Base-by-base conservation (phyloP, 2,888 invertebrate genomes). In the Amorpha juglandis region DNA sequence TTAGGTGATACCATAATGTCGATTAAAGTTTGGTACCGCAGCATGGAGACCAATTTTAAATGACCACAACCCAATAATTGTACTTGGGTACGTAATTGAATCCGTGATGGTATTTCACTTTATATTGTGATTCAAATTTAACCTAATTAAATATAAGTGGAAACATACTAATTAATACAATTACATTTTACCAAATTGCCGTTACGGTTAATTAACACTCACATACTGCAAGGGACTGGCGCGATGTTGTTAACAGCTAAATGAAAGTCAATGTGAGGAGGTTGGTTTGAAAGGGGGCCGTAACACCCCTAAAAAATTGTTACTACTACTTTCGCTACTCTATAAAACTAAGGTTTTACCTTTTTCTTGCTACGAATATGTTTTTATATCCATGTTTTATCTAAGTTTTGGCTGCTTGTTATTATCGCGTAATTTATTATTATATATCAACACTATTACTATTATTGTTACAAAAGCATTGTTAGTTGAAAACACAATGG, bases 171-270 rank as follows among this genome's bases (percentile, higher is more conserved):
- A 55, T 35, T 38, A n/a, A n/a, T n/a, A 55, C 38, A 58, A 42
- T 42, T 12, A 58, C 42, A 12, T 27, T n/a, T 19, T 19, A 42
- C 38, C 58, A 38, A 42, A 38, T 38, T 58, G 38, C 19, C 21
- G 52, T 52, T 11, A 58, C 19, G 42, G 42, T 19, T 58, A 58
- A 42, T 58, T 58, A 58, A 42, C 58, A 58, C 58, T 42, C 42
- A 19, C 19, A 58, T 14, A 58, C 6, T 58, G 19, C 58, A 58
- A n/a, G 38, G 55, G 35, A 55, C 42, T 38, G 42, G 14, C 52
- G 11, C 27, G 58, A 19, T 42, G 42, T 58, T 38, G 42, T 42
- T 58, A 42, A 42, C 42, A 16, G 58, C 58, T 42, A 21, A 58
- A 58, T 42, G 52, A 42, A 42, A 58, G 19, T 42, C 19, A 19